Base-by-base conservation (phyloP, 2,797 vertebrate genomes). In the Zenarchopterus dispar region DNA sequence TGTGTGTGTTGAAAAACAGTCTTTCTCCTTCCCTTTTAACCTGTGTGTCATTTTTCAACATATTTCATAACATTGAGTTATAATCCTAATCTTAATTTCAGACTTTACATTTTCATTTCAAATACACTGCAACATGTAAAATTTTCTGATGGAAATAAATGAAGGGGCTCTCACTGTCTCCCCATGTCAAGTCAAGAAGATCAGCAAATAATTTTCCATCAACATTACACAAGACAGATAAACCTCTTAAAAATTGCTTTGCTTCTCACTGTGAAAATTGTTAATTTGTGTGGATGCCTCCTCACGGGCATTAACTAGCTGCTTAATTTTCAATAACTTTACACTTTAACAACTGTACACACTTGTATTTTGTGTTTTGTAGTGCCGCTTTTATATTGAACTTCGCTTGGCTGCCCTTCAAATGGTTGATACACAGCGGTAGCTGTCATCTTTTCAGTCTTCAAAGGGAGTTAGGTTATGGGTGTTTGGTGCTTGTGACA, bases 131-230 rank as follows among this genome's bases (percentile, higher is more conserved):
- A 0, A 3, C 44, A 41, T 21, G 66, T 60, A 39, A 54, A 60
- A 58, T 31, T 36, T 45, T 46, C 43, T 3, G 11, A 48, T 51
- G 56, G 44, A 50, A 39, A 62, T 52, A 56, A n/a, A 60, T 52
- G 22, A 47, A 47, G 48, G 47, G 15, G 22, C 70, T 77, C 63
- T 45, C 24, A 0, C 28, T 48, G 56, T 77, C 68, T 52, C 46
- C 58, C 36, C 19, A 55, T 43, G 78, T 81, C 81, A 78, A 33
- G 78, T 81, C 81, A 78, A 33, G 39, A 75, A 78, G 59, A 80
- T 56, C 51, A 63, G 39, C 58, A 78, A 70, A n/a, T 78, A 23
- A 61, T 70, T 62, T 81, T 56, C 26, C 61, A 43, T 76, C 78
- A 64, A 54, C 24, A 31, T 84, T 81, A 70, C 75, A 24, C 73